These are phyloP conservation scores for Sinocyclocheilus rhinocerous DNA, from an alignment of 2,113 vertebrate genomes.

Conservation along the genomic window DNA sequence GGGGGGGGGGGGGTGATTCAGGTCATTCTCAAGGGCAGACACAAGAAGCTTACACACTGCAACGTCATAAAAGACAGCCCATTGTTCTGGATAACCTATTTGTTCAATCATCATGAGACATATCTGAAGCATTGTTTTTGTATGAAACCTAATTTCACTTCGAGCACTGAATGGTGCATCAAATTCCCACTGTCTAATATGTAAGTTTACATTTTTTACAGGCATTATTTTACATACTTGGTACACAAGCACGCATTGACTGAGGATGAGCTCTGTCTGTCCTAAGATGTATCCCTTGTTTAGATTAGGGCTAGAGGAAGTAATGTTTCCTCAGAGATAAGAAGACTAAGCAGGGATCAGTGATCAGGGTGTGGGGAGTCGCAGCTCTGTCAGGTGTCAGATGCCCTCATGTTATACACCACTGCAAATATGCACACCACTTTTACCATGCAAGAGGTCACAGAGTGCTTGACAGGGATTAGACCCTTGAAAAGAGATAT, in stretches of 20 bases:
- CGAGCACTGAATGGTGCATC: not conserved
- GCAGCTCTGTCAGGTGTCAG: constrained; percentile 46
- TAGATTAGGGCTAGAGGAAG: constrained; percentile 35
- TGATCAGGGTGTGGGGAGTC: constrained; percentile 43
- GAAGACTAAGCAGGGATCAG: constrained; percentile 11
- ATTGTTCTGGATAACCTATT: not conserved
- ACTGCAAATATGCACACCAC: constrained; percentile 54
- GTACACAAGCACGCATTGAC: not conserved
- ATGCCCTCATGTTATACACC: constrained; percentile 56
- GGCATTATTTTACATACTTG: not conserved
- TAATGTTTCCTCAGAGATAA: constrained; percentile 52
- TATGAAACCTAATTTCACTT: not conserved
- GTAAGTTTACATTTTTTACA: not conserved
- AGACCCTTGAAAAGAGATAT: not conserved
- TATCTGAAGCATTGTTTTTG: not conserved
- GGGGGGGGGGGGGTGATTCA: constrained; percentile 18
- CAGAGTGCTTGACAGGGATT: not conserved
- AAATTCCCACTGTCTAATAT: not conserved
- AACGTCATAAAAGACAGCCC: not conserved
- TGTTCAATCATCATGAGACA: not conserved
- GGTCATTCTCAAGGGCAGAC: constrained; percentile 5
- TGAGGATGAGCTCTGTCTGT: not conserved
- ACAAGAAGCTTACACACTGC: constrained; percentile 15
- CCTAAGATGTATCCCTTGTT: constrained; percentile 33
- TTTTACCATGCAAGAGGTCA: constrained; percentile 12